Evolutionary conservation across 2,113 vertebrate species (phyloP), one percentile per base, ranked within the genome.

Genomic region (Choloepus hoffmanni): DNA sequence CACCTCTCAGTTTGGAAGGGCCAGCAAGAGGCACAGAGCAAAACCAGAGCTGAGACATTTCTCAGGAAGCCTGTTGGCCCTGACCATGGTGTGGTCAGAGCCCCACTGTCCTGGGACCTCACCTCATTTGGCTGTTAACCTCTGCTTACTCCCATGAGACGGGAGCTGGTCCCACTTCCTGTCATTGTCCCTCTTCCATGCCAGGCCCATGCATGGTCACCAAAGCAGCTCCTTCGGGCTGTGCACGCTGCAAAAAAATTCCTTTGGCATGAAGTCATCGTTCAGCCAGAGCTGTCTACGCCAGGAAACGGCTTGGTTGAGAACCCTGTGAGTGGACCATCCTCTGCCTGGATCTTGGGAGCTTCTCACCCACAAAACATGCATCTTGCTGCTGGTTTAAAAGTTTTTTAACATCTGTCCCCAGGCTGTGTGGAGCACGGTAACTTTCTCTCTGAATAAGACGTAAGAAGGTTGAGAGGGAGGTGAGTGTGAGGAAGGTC

Each of bases 1-100:
- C 72, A 50, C 90, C 53, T 90, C 50, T 95, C 30, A 6, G n/a
- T n/a, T 30, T 87, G 79, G 63, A 92, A 92, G 50, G 72, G 30
- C 87, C 84, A 85, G 33, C 60, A 33, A 92, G 85, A 53, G 30
- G 53, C 21, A 14, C 50, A 78, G 62, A 65, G 26, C 0, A 2
- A 93, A 95, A 72, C 77, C 85, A 50, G 48, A 78, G 21, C 77
- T 85, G 92, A 84, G 77, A 68, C 2, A 1, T 70, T 82, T 93
- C 92, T 24, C 81, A 95, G 88, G 55, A 96, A 85, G n/a, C 60
- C 77, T 62, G 0, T 65, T 74, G n/a, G 60, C 81, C 12, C 76
- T 85, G 67, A 90, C 91, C 85, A 14, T 21, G 3, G 15, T 19
- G 60, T 68, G 77, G 68, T 68, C 53, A 24, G 88, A 88, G 60